These are phyloP conservation scores for Egretta garzetta DNA, from an alignment of 2,113 vertebrate species.

Conservation along the genomic window DNA sequence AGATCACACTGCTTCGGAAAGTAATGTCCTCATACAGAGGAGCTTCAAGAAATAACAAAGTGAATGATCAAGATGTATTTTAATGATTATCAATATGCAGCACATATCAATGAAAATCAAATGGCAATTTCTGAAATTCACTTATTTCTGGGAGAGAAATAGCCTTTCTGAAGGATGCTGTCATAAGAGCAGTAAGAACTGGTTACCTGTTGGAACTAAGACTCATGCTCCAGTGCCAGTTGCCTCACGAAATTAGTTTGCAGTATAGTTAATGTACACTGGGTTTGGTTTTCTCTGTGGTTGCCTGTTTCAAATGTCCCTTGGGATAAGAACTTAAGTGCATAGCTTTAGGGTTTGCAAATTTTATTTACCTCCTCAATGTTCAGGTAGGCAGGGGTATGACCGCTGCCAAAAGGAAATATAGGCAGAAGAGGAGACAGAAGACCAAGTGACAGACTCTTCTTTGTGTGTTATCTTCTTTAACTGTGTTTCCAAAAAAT, in stretches of 20 bases:
- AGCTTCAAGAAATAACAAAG: neutral
- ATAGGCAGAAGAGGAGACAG: neutral
- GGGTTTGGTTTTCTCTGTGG: neutral
- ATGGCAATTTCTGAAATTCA: neutral
- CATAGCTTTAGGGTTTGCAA: neutral
- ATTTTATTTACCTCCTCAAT: neutral
- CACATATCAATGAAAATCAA: neutral
- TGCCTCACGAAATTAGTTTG: neutral
- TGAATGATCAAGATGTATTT: neutral
- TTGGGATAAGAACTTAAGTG: neutral
- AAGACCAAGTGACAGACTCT: neutral
- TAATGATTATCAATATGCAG: neutral
- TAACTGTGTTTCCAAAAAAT: constrained; percentile 8
- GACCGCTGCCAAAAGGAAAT: neutral
- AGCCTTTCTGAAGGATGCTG: neutral
- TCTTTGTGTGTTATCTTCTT: neutral
- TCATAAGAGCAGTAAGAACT: neutral
- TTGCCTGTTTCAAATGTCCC: neutral
- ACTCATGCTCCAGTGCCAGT: neutral
- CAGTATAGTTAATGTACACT: neutral
- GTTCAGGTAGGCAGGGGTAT: neutral
- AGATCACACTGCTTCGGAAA: neutral
- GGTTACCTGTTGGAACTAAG: neutral
- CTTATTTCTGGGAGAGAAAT: neutral
- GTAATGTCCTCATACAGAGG: neutral